A percentile compares a stretch with the other conserved stretches of the same genome.
These are phyloP conservation scores for Altica lythri DNA, from an alignment of 2,888 invertebrate genomes.

Conservation along the genomic window DNA sequence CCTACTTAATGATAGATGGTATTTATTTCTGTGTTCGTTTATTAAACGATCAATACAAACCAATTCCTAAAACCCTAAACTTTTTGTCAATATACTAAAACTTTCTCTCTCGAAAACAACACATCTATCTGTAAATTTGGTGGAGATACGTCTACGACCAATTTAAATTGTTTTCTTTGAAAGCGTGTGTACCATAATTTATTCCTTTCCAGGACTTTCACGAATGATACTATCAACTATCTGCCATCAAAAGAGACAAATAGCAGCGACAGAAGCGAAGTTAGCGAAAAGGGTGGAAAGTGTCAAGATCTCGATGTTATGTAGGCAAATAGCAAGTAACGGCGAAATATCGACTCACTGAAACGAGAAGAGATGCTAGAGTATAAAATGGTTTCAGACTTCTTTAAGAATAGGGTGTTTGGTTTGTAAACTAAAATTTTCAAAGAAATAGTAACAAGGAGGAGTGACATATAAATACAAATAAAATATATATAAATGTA, in stretches of 20 bases:
- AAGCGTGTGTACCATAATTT: slow-evolving; percentile 5
- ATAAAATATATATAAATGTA: not conserved
- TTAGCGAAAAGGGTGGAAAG: slow-evolving; percentile 38
- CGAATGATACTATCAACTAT: slow-evolving; percentile 27
- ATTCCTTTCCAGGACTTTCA: slow-evolving; percentile 18
- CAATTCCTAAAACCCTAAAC: not conserved
- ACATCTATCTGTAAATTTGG: slow-evolving; percentile 3
- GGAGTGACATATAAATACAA: slow-evolving; percentile 17
- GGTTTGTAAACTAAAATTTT: slow-evolving; percentile 41
- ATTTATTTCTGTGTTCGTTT: too few species aligned
- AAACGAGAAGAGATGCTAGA: slow-evolving; percentile 31
- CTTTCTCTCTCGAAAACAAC: not conserved
- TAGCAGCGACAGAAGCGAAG: slow-evolving; percentile 26
- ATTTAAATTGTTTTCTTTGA: slow-evolving; percentile 7
- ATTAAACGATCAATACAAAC: too few species aligned
- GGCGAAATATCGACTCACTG: slow-evolving; percentile 32
- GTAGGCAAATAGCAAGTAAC: slow-evolving; percentile 34
- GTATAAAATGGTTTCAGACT: slow-evolving; percentile 33
- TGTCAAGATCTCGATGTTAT: slow-evolving; percentile 30
- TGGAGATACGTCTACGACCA: slow-evolving; percentile 6
- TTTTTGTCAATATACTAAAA: not conserved
- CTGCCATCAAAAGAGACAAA: slow-evolving; percentile 26
- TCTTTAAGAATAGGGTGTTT: slow-evolving; percentile 44
- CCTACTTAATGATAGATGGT: too few species aligned
- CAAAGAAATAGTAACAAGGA: slow-evolving; percentile 24